A percentile compares a stretch with the other conserved stretches of the same genome.
Conservation (phyloP, 92 coral and sea anemone species). For the Nematostella vectensis region DNA sequence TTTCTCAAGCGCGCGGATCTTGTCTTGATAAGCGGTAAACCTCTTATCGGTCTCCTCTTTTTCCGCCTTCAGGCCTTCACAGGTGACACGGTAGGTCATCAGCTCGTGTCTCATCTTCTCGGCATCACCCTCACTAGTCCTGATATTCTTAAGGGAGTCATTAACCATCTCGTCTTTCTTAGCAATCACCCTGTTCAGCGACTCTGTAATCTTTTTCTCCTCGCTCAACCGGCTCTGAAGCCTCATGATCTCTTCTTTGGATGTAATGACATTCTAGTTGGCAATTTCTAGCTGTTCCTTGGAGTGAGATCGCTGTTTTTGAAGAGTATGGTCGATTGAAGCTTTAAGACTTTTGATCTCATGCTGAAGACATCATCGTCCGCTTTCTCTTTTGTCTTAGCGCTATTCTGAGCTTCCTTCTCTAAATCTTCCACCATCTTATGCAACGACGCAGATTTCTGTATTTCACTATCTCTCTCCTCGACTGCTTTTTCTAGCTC, state of each 20-base stretch:
- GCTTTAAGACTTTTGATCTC: slow-evolving; percentile 53
- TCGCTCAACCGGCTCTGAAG: slow-evolving; percentile 58
- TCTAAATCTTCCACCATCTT: slow-evolving; percentile 63
- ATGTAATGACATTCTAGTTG: slow-evolving; percentile 47
- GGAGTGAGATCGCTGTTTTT: slow-evolving; percentile 53
- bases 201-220: slow-evolving; percentile 61
- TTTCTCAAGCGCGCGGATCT: slow-evolving; percentile 41
- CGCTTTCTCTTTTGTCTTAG: slow-evolving; percentile 52
- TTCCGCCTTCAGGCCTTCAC: slow-evolving; percentile 70
- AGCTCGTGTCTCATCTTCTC: slow-evolving; percentile 50
- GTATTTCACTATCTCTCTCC: slow-evolving; percentile 37
- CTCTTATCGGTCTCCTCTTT: slow-evolving; percentile 57
- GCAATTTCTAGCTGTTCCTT: slow-evolving; percentile 65
- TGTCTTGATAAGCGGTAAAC: slow-evolving; percentile 39
- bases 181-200: slow-evolving; percentile 47
- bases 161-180: slow-evolving; percentile 57
- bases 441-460: slow-evolving; percentile 27
- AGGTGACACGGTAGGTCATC: slow-evolving; percentile 28
- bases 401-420: slow-evolving; percentile 43
- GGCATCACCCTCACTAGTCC: slow-evolving; percentile 41
- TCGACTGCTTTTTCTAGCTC: slow-evolving; percentile 66
- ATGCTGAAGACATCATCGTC: slow-evolving; percentile 61
- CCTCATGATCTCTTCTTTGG: slow-evolving; percentile 62
- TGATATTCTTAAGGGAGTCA: slow-evolving; percentile 44
- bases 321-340: slow-evolving; percentile 67